These are phyloP conservation scores for Myotis daubentonii DNA, from an alignment of 2,797 vertebrate genomes.

Conservation along the genomic window DNA sequence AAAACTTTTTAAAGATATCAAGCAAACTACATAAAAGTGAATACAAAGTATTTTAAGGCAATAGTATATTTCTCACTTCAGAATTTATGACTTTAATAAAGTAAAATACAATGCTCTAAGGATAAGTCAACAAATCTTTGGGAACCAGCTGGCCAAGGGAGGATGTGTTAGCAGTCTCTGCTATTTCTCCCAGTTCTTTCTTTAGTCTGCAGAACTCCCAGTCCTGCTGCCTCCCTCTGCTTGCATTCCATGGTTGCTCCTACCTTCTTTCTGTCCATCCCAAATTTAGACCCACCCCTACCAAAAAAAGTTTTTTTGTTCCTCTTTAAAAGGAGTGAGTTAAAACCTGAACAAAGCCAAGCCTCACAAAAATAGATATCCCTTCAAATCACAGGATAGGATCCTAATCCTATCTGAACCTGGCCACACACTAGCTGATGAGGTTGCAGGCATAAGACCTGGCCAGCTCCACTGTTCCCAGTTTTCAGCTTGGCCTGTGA, in stretches of 20 bases:
- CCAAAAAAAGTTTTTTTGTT: not conserved
- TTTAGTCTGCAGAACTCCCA: not conserved
- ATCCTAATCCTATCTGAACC: not conserved
- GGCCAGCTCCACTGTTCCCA: not conserved
- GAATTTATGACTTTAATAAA: not conserved
- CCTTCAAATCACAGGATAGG: not conserved
- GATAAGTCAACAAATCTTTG: not conserved
- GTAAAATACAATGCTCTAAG: not conserved
- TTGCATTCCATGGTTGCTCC: not conserved
- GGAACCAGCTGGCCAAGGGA: not conserved
- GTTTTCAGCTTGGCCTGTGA: not conserved
- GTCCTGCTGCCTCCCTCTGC: not conserved
- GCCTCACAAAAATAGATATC: not conserved
- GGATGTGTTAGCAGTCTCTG: not conserved
- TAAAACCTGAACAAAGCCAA: not conserved
- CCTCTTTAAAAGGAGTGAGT: not conserved
- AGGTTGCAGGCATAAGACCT: not conserved
- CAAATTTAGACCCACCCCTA: not conserved
- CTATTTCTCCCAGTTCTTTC: not conserved
- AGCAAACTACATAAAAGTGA: constrained; percentile 1
- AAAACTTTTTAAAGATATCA: not conserved
- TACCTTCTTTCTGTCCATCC: not conserved
- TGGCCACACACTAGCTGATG: not conserved
- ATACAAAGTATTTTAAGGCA: constrained; percentile 7
- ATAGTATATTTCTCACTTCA: not conserved